Conservation (phyloP, 2,888 invertebrate genomes). For the Drosophila mimica region DNA sequence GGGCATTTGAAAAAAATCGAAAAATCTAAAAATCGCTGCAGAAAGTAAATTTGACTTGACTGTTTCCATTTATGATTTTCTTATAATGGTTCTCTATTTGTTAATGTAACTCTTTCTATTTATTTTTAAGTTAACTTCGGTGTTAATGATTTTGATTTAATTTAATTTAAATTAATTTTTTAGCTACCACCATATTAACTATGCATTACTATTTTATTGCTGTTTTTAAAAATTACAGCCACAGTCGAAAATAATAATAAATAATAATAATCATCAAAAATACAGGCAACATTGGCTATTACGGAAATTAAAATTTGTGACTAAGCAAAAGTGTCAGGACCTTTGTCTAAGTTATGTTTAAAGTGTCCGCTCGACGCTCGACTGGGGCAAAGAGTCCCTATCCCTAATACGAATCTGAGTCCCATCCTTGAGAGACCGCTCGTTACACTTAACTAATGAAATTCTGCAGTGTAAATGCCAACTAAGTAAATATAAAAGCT, state of each 20-base stretch:
- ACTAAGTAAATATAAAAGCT: constrained; percentile 2
- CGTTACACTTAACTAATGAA: constrained; percentile 62
- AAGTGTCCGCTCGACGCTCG: constrained; percentile 15
- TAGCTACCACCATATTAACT: not conserved
- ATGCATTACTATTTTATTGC: not conserved
- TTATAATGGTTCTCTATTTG: not conserved
- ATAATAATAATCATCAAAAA: not conserved
- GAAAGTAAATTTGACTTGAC: not conserved
- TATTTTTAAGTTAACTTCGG: not conserved
- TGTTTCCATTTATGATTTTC: not conserved
- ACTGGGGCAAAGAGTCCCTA: constrained; percentile 12
- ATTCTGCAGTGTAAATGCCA: constrained; percentile 10
- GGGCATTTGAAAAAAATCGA: constrained; percentile 32
- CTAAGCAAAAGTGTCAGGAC: constrained; percentile 15
- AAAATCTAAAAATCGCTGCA: constrained; percentile 1
- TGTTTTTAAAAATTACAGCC: not conserved
- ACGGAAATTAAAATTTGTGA: constrained; percentile 28
- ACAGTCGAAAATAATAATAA: no score
- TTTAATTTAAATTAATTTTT: not conserved
- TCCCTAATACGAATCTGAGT: not conserved
- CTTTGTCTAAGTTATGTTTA: constrained; percentile 16
- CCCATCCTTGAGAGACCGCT: constrained; percentile 2
- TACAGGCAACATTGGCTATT: not conserved
- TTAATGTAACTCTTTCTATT: not conserved
- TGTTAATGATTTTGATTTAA: not conserved